phyloP scores from a whole-genome alignment of 2,888 invertebrate species.

The Hemicrepidius hirtus region DNA sequence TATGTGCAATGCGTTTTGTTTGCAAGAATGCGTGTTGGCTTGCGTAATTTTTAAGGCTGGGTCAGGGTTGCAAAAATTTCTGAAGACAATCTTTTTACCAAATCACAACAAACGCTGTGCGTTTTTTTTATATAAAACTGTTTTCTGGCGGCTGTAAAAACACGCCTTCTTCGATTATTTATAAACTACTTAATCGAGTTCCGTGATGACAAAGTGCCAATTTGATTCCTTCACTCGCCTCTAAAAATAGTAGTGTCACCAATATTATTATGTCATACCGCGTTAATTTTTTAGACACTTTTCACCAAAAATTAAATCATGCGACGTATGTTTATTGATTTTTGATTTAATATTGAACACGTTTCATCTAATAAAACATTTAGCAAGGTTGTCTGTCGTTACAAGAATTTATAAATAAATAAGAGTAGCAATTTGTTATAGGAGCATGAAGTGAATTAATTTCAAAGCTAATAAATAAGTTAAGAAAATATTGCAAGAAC shows the following conservation, averaged over 20 bases:
- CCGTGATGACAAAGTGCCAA: conserved; percentile 26
- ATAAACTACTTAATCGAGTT: conserved; percentile 14
- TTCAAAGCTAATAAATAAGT: too few species aligned
- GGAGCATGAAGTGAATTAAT: neutral
- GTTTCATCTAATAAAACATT: conserved; percentile 5
- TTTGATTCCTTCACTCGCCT: conserved; percentile 2
- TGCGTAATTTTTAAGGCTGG: conserved; percentile 9
- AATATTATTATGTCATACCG: conserved; percentile 22
- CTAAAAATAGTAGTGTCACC: conserved; percentile 13
- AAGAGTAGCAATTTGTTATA: neutral
- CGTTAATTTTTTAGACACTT: neutral
- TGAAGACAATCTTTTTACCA: neutral
- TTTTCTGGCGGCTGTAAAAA: neutral
- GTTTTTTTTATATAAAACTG: neutral
- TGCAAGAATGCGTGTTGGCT: conserved; percentile 11
- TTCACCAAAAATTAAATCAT: too few species aligned
- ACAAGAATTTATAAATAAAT: neutral
- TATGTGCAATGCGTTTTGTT: conserved; percentile 4
- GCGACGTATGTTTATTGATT: conserved; percentile 17
- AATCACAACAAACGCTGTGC: neutral
- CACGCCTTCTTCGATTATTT: conserved; percentile 21
- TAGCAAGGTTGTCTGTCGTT: conserved; percentile 4
- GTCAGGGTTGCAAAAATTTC: neutral
- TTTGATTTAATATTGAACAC: conserved; percentile 2
- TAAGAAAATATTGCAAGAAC: too few species aligned